phyloP scores from a whole-genome alignment of 1,140 invertebrate species.

The Parasteatoda tepidariorum region DNA sequence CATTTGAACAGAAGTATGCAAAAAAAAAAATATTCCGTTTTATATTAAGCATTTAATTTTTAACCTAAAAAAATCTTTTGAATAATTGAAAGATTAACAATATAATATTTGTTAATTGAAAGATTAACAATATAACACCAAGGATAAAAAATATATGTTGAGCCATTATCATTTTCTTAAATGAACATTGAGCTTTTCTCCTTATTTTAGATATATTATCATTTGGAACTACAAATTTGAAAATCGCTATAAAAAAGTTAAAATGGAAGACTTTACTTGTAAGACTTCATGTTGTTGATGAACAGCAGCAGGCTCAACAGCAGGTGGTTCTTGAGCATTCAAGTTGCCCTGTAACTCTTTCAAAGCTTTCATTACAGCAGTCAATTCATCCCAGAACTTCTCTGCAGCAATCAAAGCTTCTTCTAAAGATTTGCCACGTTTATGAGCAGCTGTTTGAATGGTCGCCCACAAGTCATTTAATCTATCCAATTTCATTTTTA shows the following conservation, averaged over 20 bases:
- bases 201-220: too few species aligned
- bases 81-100: too few species aligned
- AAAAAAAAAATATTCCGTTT: too few species aligned
- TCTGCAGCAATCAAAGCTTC: constrained; percentile 89
- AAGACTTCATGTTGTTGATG: constrained; percentile 92
- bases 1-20: too few species aligned
- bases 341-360: constrained; percentile 90
- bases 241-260: neutral
- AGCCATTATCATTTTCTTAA: too few species aligned
- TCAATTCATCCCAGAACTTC: constrained; percentile 95
- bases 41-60: too few species aligned
- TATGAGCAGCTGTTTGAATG: constrained; percentile 85
- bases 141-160: too few species aligned
- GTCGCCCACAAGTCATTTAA: constrained; percentile 94
- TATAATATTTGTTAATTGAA: too few species aligned
- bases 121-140: too few species aligned
- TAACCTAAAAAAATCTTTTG: too few species aligned
- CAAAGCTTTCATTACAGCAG: constrained; percentile 86
- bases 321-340: constrained; percentile 88
- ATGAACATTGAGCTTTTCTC: too few species aligned
- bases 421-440: constrained; percentile 86
- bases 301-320: constrained; percentile 90
- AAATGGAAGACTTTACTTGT: constrained; percentile 65
- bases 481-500: constrained; percentile 91
- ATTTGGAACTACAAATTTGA: neutral